Base-by-base conservation (phyloP, 2,113 vertebrate genomes). In the Cairina moschata region DNA sequence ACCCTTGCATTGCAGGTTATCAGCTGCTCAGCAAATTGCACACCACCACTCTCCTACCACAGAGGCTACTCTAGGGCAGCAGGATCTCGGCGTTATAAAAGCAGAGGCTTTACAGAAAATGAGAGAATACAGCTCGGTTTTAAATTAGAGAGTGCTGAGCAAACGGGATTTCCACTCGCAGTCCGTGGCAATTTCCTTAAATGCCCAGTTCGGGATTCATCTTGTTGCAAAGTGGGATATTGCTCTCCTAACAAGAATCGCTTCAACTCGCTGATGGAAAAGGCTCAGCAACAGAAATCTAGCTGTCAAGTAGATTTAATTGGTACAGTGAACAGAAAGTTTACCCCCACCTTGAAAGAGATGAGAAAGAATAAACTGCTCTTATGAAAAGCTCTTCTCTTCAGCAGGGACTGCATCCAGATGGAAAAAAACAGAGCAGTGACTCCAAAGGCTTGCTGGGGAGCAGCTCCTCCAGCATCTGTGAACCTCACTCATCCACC, bases 171-270 rank as follows among this genome's bases (percentile, higher is more conserved):
- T 85, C 42, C 89, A 72, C 74, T 69, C 77, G 11, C 72, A 21
- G 48, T 69, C 88, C 56, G 1, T 12, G 81, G 38, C 91, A 74
- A 83, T 85, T 94, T 91, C 81, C 68, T 58, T 94, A 95, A 97
- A 68, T 25, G 95, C 96, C 94, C 9, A 66, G 97, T 96, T 95
- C 29, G 65, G 97, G 94, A 91, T 86, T 95, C 76, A 66, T 93
- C 86, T 73, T 29, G 9, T 56, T 90, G 81, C 71, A 54, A 93
- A 97, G 97, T 56, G 59, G 66, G 86, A 84, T 90, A 91, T 68
- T 91, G 68, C 92, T 92, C 75, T 56, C 59, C 77, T 75, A 88
- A 91, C 75, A 82, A 89, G 94, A 58, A 75, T 42, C 86, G 52
- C 84, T 91, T 96, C 91, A 32, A 78, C 58, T 66, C 66, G 75